Evolutionary conservation across 2,797 vertebrate genomes (phyloP), one percentile per base, ranked within the genome.

Genomic region (Trematomus bernacchii): DNA sequence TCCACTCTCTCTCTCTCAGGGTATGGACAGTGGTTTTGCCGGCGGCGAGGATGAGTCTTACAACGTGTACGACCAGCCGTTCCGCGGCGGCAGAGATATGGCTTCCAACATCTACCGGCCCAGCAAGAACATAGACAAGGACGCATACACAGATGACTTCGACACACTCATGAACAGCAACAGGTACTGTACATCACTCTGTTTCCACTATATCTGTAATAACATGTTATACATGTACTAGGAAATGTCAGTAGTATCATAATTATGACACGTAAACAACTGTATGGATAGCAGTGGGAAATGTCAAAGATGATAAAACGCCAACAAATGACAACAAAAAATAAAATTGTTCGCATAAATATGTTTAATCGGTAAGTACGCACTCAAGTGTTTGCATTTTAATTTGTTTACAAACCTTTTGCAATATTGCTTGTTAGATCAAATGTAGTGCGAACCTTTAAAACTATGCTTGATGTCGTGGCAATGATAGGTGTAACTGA

Each of bases 41-140:
- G 97, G 96, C 21, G 97, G 98, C 71, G 98, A 99, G 77, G 98
- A 99, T 65, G 97, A 99, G 85, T 94, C 95, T 5, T 99, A 98
- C 81, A 98, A 97, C 21, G 98, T 99, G 74, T 99, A 99, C 44
- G 97, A 98, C 89, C 96, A 99, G 84, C 97, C 98, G 1, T 99
- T 97, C 95, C 96, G 96, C 82, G 91, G 95, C 40, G 94, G 94
- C 77, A 96, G 97, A 92, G 96, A 99, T 86, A 97, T 99, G 97
- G 97, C 96, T n/a, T 96, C 98, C 69, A 97, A 95, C 85, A 97
- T 99, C 87, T 99, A 99, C 93, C 95, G 97, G 73, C 98, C 98
- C 72, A 96, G 95, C 93, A 99, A 98, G 95, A 97, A 96, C 57
- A 78, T 96, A 2, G 97, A 98, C 82, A 97, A 97, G 76, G 97